phyloP scores from a whole-genome alignment of 2,113 vertebrate genomes.

The Indicator indicator region DNA sequence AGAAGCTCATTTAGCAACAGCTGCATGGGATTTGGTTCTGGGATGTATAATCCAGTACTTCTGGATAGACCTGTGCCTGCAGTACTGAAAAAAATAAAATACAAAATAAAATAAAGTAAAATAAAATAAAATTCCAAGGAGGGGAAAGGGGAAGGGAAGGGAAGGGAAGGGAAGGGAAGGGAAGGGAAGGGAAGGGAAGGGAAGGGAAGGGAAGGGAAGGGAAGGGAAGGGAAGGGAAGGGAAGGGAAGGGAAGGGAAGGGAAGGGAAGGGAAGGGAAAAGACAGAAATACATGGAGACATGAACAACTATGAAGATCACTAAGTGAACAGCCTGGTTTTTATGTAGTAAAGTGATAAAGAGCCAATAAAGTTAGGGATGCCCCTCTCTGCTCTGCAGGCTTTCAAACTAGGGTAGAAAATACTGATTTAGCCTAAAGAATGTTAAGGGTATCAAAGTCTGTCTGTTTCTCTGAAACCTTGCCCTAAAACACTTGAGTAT shows the following conservation, averaged over 20 bases:
- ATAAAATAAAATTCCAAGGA: no score
- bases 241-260: neutral
- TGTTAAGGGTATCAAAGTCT: neutral
- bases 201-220: no score
- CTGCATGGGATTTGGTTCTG: neutral
- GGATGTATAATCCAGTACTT: no score
- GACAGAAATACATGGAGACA: neutral
- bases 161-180: no score
- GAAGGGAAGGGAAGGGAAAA: neutral
- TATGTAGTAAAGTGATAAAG: neutral
- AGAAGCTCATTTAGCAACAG: neutral
- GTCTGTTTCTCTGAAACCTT: neutral
- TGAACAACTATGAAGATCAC: neutral
- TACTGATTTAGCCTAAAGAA: neutral
- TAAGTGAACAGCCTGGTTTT: neutral
- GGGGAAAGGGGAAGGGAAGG: no score
- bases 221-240: neutral
- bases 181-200: no score
- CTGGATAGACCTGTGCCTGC: neutral
- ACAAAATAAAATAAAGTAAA: no score
- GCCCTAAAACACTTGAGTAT: neutral
- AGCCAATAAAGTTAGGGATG: neutral
- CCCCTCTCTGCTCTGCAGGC: neutral
- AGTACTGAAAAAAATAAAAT: neutral
- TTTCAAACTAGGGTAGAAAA: neutral